Evolutionary conservation across 1,140 invertebrate genomes (phyloP).

Genomic region (Drosophila pruinosa): DNA sequence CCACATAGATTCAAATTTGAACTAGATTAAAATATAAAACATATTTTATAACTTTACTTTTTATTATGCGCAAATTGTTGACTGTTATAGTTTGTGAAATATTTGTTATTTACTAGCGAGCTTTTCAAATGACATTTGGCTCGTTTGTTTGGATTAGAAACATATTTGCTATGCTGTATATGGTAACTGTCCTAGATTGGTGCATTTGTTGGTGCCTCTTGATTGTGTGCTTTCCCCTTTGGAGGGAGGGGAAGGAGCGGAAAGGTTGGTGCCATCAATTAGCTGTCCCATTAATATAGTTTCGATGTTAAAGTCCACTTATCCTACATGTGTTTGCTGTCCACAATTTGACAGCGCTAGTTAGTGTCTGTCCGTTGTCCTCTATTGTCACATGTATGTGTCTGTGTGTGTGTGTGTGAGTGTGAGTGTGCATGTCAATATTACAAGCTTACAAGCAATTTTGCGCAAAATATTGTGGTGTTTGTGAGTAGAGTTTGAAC

Average conservation of each 20-base stretch:
- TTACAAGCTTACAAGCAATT: conserved; percentile 1
- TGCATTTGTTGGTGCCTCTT: neutral
- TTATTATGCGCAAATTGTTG: no score
- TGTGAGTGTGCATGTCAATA: neutral
- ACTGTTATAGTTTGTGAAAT: no score
- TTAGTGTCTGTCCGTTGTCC: neutral
- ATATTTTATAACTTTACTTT: no score
- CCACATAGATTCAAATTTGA: no score
- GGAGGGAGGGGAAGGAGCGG: neutral
- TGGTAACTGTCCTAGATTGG: no score
- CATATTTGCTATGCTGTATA: no score
- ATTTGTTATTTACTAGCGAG: no score
- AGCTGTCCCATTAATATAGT: conserved; percentile 11
- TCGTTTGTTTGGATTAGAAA: no score
- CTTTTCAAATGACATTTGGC: no score
- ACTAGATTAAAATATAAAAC: no score
- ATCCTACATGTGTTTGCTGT: conserved; percentile 5
- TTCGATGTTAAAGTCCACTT: conserved; percentile 2
- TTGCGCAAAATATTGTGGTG: neutral
- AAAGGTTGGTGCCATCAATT: neutral
- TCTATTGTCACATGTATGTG: neutral
- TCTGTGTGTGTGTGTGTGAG: neutral
- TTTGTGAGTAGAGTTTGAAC: conserved; percentile 1
- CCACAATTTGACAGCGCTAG: conserved; percentile 1
- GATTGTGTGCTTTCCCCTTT: no score